Conservation (phyloP, 2,888 invertebrate species). For the Drosophila picticornis region DNA sequence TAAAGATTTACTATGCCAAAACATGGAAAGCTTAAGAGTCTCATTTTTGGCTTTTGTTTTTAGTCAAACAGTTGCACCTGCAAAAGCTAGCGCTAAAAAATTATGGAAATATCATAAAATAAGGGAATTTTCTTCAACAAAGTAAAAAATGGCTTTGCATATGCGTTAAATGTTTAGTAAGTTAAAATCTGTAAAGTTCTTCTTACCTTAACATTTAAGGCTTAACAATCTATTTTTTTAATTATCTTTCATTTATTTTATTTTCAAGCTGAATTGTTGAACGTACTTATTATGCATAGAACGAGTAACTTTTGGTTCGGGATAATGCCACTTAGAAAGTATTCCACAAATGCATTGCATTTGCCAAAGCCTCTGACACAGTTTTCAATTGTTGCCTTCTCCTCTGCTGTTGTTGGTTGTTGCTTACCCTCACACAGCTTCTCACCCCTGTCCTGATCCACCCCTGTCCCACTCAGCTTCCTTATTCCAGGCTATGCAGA, state of each 20-base stretch:
- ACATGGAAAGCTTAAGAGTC: too few species aligned
- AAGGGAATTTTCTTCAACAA: too few species aligned
- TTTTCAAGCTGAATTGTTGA: conserved; percentile 15
- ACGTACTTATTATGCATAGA: conserved; percentile 9
- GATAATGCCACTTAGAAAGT: conserved; percentile 69
- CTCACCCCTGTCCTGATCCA: not conserved
- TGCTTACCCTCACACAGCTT: conserved; percentile 1
- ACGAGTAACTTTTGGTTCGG: conserved; percentile 33
- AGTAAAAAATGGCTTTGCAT: not conserved
- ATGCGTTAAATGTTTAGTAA: not conserved
- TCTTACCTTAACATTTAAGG: not conserved
- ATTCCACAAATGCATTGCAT: conserved; percentile 67
- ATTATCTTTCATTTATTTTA: not conserved
- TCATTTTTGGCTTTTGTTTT: too few species aligned
- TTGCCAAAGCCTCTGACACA: conserved; percentile 68
- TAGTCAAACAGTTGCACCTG: too few species aligned
- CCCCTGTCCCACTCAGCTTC: not conserved
- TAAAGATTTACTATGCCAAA: too few species aligned
- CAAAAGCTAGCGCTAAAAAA: too few species aligned
- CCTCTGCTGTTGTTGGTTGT: conserved; percentile 30
- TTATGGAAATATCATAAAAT: too few species aligned
- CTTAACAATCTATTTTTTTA: not conserved
- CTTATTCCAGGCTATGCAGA: conserved; percentile 4
- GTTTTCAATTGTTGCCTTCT: conserved; percentile 53
- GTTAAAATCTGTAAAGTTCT: not conserved